Base-by-base conservation (phyloP, 2,113 vertebrate species). In the Pavo muticus region DNA sequence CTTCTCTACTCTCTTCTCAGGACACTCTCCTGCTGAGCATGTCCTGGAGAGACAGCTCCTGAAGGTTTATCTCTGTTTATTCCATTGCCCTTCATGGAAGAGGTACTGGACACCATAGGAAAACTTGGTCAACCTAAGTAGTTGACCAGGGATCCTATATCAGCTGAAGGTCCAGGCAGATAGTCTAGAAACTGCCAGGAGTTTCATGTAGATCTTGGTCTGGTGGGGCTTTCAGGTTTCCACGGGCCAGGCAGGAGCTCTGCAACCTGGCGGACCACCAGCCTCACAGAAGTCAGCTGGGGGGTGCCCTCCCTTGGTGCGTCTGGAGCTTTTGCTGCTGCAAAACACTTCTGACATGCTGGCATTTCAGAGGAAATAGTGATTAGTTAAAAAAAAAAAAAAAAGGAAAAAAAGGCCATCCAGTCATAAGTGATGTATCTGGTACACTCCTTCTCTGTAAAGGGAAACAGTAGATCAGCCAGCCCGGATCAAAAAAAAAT, bases 231-330 rank as follows among this genome's bases (percentile, higher is more conserved):
- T 78, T 42, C 29, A 87, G 57, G 13, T 39, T 56, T 80, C 23
- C 10, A 39, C 45, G 23, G 21, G 9, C 11, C 1, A 4, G 18
- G 32, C 25, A 78, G 39, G 25, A 69, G 29, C 30, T 54, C 23
- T 35, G 15, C 14, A 87, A 27, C 40, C 17, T 27, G 40, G 8
- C 12, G 60, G 13, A 18, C 79, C 30, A 84, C 50, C 25, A 83
- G n/a, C 15, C 30, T 16, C 2, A 1, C 39, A 68, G 69, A 77
- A 68, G 59, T 88, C 50, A 84, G 23, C 23, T 37, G 42, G 7
- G 19, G 37, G n/a, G 8, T 37, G 48, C 8, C 61, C 60, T 1
- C 7, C 2, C 27, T 54, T 9, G 40, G 20, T 5, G 0, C 11
- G 11, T 35, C 59, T 40, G 69, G 11, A 92, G 47, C 35, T 24